Evolutionary conservation across 53 echinoderm and acorn worm genomes (phyloP).

Genomic region (Arbacia lixula): DNA sequence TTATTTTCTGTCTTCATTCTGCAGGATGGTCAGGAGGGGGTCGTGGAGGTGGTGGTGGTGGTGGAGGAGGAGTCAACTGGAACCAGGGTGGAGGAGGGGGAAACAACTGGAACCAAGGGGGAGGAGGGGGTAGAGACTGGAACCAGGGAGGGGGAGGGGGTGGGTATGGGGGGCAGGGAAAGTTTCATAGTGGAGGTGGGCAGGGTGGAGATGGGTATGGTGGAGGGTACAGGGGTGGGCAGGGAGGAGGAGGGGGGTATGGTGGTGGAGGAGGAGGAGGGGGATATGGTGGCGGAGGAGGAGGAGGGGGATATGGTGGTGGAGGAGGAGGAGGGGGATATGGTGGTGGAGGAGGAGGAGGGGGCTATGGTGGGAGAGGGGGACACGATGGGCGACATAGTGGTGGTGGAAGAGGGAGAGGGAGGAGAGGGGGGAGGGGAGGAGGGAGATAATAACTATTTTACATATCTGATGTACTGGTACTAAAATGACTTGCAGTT

Average conservation of each 20-base stretch:
- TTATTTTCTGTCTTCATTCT: background rate
- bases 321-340: background rate
- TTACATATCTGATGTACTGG: no score
- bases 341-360: constrained; percentile 8
- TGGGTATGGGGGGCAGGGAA: background rate
- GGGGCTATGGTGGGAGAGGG: background rate
- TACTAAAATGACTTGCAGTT: no score
- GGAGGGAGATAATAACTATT: background rate
- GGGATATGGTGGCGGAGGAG: background rate
- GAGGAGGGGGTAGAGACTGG: constrained; percentile 29
- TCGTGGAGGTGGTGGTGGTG: constrained; percentile 12
- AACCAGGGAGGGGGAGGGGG: constrained; percentile 55
- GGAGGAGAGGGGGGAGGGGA: constrained; percentile 9
- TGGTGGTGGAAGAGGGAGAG: constrained; percentile 16
- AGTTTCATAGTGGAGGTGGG: constrained; percentile 22
- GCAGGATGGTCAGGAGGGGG: constrained; percentile 46
- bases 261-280: background rate
- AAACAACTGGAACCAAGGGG: constrained; percentile 5
- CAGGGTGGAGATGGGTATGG: constrained; percentile 17
- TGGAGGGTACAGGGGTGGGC: background rate
- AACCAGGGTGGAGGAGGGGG: constrained; percentile 41
- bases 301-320: background rate
- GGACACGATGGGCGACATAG: background rate
- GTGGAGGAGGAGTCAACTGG: constrained; percentile 48
- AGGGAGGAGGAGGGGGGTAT: constrained; percentile 1